A percentile compares a stretch with the other conserved stretches of the same genome.
Conservation (phyloP, 2,888 invertebrate species). For the Dryadula phaetusa region DNA sequence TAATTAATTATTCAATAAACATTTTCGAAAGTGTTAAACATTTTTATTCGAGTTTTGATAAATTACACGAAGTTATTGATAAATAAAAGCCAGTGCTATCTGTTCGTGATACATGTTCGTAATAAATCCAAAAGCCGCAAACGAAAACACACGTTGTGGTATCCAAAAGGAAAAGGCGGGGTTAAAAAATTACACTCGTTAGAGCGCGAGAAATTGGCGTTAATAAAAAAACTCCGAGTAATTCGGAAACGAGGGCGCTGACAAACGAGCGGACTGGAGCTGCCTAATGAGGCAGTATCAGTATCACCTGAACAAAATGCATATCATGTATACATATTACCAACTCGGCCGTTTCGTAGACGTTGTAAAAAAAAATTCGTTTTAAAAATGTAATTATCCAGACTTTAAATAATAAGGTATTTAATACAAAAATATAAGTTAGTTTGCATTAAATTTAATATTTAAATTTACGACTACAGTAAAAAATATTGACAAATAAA, state of each 20-base stretch:
- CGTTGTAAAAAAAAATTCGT: no score
- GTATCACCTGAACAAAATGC: conserved; percentile 69
- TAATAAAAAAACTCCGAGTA: conserved; percentile 72
- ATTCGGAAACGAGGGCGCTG: conserved; percentile 68
- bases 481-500: no score
- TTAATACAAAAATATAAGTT: no score
- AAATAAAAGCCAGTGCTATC: conserved; percentile 30
- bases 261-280: conserved; percentile 71
- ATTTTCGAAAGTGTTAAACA: neutral
- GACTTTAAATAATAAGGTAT: no score
- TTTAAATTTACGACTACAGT: no score
- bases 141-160: conserved; percentile 44
- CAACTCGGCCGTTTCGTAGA: neutral
- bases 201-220: conserved; percentile 73
- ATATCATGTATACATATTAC: conserved; percentile 50
- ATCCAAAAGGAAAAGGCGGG: conserved; percentile 49
- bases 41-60: neutral
- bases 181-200: conserved; percentile 75
- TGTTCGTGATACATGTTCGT: conserved; percentile 34
- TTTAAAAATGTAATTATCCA: neutral
- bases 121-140: conserved; percentile 42
- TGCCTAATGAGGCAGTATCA: conserved; percentile 67
- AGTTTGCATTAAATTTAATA: no score
- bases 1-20: neutral
- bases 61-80: conserved; percentile 20